These are phyloP conservation scores for Pongo pygmaeus DNA, from an alignment of 2,113 vertebrate genomes.

Conservation along the genomic window DNA sequence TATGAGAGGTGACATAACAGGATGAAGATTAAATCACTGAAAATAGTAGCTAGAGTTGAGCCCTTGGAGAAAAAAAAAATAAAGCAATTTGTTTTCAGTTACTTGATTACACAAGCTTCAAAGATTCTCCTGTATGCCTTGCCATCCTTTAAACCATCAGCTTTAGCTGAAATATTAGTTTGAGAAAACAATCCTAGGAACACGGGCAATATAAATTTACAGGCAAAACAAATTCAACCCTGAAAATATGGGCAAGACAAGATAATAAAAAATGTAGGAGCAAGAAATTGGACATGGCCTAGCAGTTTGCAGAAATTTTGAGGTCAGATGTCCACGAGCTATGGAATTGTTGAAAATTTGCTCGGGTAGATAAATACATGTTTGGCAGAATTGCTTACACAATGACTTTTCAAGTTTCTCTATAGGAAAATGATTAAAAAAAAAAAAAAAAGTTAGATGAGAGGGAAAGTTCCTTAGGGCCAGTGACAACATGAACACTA, in stretches of 20 bases:
- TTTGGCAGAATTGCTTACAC: constrained; percentile 43
- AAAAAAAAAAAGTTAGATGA: not conserved
- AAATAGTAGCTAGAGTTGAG: constrained; percentile 38
- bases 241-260: constrained; percentile 38
- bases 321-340: constrained; percentile 42
- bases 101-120: constrained; percentile 54
- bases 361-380: constrained; percentile 48
- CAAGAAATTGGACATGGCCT: constrained; percentile 34
- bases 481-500: not conserved
- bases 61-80: not conserved
- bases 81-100: constrained; percentile 58
- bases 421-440: constrained; percentile 9
- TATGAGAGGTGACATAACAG: constrained; percentile 45
- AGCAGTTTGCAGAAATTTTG: constrained; percentile 48
- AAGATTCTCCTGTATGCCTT: not conserved
- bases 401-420: constrained; percentile 16
- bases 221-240: constrained; percentile 40
- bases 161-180: constrained; percentile 49
- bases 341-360: constrained; percentile 63
- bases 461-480: not conserved
- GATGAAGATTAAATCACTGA: constrained; percentile 57
- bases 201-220: constrained; percentile 43
- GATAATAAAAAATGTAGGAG: constrained; percentile 61
- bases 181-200: constrained; percentile 15
- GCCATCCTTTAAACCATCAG: not conserved